phyloP scores from a whole-genome alignment of 2,113 vertebrate genomes.

The Orycteropus afer region DNA sequence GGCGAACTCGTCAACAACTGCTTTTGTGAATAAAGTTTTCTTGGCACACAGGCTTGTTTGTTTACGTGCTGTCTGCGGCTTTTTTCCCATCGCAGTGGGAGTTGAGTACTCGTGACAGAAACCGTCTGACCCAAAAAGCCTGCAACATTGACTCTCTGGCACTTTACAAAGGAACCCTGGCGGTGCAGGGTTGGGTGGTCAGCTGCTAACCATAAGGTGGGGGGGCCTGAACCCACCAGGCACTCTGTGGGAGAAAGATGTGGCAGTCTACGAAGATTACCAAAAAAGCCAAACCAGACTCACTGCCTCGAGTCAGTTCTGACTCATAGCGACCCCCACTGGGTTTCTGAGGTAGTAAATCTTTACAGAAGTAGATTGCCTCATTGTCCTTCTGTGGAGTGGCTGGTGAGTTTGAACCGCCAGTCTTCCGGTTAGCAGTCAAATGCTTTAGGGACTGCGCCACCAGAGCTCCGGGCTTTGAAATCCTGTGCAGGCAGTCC shows the following conservation, averaged over 20 bases:
- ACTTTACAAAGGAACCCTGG: not conserved
- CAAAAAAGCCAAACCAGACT: no score
- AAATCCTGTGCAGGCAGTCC: no score
- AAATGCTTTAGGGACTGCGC: no score
- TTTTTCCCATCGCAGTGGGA: not conserved
- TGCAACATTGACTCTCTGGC: not conserved
- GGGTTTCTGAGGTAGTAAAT: no score
- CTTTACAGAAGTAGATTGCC: no score
- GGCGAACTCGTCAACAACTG: not conserved
- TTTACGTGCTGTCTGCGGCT: not conserved
- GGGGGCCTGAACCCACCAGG: not conserved
- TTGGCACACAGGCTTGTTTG: not conserved
- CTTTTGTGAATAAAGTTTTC: not conserved
- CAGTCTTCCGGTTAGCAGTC: no score
- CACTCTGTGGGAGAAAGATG: not conserved
- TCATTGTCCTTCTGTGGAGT: no score
- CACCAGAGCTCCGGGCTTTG: no score
- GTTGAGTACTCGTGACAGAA: not conserved
- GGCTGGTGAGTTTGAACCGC: no score
- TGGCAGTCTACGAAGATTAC: not conserved
- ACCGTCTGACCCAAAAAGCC: not conserved
- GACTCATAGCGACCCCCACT: no score
- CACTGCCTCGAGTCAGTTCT: no score
- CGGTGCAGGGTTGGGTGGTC: not conserved
- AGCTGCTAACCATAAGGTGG: not conserved